Evolutionary conservation across 2,113 vertebrate species (phyloP), one percentile per base, ranked within the genome.

Genomic region (Apteryx mantelli): DNA sequence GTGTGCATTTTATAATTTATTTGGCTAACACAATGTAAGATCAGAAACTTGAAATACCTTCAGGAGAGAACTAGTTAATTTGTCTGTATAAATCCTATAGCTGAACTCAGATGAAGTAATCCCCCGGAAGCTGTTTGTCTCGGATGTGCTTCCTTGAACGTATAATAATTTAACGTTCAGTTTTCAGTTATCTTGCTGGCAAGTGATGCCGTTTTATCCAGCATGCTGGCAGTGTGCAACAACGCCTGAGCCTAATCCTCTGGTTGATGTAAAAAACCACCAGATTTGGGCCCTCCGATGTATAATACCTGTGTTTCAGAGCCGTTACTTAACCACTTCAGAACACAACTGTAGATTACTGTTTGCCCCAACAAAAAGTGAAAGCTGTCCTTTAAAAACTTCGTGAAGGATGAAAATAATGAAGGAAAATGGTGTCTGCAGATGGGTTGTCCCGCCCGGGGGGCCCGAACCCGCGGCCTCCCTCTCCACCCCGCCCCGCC

Each of bases 331-430:
- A 74, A 95, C 92, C 97, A 74, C 94, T 95, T 40, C 81, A 56
- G 63, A 87, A 61, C 91, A 22, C 76, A 14, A 1, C 58, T 30
- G 82, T 87, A 64, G 63, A 19, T 63, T 73, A 10, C 56, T 22
- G 60, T 75, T 63, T 24, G 58, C 78, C 94, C 81, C 8, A 3
- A 18, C 28, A 7, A 78, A 11, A 12, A 20, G 21, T 17, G 42
- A 87, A 97, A 92, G 78, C 91, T 97, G 89, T 95, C 97, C 97
- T 96, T 96, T 84, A 71, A 95, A 97, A 87, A 78, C 66, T 87
- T 96, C 95, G 92, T 97, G 97, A 98, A 98, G 96, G 97, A 97
- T 96, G 91, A 95, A 86, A 93, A 63, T 68, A 71, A 96, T 97
- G 98, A 98, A 98, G 97, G 98, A 97, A 84, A 95, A 93, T 36